Base-by-base conservation (phyloP, 2,113 vertebrate genomes). In the Calcarius ornatus region DNA sequence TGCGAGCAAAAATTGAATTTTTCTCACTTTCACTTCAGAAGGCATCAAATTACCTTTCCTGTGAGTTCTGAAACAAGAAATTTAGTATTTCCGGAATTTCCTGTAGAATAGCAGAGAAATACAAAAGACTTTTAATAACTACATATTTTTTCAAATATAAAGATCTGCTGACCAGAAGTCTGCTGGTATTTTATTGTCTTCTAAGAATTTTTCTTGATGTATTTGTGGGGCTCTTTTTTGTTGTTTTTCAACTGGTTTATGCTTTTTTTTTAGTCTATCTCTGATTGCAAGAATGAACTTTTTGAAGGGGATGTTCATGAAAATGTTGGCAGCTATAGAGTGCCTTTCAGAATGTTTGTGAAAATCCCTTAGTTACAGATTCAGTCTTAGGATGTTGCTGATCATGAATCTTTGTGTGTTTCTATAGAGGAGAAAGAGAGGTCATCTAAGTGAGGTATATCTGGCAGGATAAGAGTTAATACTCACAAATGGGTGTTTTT, bases 391-490 rank as follows among this genome's bases (percentile, higher is more conserved):
- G 48, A 48, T 61, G 63, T 33, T 93, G 45, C 27, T 1, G 9
- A 15, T 70, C 27, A 2, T n/a, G 64, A 64, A 35, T 85, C 35
- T 89, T 71, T 48, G 18, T 19, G 1, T 47, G 21, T 76, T 77
- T 80, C 68, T 77, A 1, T 4, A 57, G 50, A 81, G 50, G 35
- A 54, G 72, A 56, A 54, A 65, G 21, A 80, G 56, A 42, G 33
- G 30, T 51, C 60, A 12, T 37, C 42, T 86, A n/a, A 53, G 27
- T n/a, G 50, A 65, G 50, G n/a, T 35, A 5, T 59, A 54, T 48
- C 43, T 95, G 80, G 94, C 33, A 84, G 73, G 11, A 24, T 56
- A 91, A 91, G 96, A 81, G 94, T 97, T 97, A 97, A 97, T 80
- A 42, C 63, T 92, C 68, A 45, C n/a, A 65, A 53, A 76, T 51